These are phyloP conservation scores for Eilema depressum DNA, from an alignment of 2,888 invertebrate genomes.

Conservation along the genomic window DNA sequence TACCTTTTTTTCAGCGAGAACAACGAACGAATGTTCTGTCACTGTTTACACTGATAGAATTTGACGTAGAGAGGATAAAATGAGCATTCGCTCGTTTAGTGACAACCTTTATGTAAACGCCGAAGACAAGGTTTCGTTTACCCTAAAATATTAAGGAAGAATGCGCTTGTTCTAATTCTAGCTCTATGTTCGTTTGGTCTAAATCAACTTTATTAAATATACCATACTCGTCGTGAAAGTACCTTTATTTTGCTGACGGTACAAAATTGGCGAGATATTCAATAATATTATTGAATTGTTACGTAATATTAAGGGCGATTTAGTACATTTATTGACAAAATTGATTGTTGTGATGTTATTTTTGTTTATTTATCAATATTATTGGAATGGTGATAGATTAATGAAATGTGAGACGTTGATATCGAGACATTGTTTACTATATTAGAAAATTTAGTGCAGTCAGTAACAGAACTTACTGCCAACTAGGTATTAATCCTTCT, in stretches of 20 bases:
- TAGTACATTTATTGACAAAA: conserved; percentile 24
- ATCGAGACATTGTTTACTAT: conserved; percentile 61
- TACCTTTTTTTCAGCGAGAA: too few species aligned
- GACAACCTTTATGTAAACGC: too few species aligned
- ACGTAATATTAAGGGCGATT: conserved; percentile 27
- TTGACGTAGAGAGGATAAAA: too few species aligned
- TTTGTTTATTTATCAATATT: conserved; percentile 44
- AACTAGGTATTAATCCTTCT: not conserved
- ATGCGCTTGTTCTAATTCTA: too few species aligned
- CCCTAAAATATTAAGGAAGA: too few species aligned
- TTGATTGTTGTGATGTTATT: conserved; percentile 15
- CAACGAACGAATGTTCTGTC: too few species aligned
- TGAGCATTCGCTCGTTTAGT: too few species aligned
- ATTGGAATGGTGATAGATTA: conserved; percentile 55
- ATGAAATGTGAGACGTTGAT: conserved; percentile 56
- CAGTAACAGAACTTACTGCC: not conserved
- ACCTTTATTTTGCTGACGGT: conserved; percentile 23
- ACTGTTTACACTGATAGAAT: too few species aligned
- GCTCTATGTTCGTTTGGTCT: too few species aligned
- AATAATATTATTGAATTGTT: conserved; percentile 43
- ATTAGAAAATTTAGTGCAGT: conserved; percentile 16
- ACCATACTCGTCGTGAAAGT: conserved; percentile 23
- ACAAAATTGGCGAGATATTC: conserved; percentile 43
- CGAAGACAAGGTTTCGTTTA: too few species aligned
- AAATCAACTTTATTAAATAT: too few species aligned